phyloP scores from a whole-genome alignment of 2,888 invertebrate species.

The Chrysodeixis includens region DNA sequence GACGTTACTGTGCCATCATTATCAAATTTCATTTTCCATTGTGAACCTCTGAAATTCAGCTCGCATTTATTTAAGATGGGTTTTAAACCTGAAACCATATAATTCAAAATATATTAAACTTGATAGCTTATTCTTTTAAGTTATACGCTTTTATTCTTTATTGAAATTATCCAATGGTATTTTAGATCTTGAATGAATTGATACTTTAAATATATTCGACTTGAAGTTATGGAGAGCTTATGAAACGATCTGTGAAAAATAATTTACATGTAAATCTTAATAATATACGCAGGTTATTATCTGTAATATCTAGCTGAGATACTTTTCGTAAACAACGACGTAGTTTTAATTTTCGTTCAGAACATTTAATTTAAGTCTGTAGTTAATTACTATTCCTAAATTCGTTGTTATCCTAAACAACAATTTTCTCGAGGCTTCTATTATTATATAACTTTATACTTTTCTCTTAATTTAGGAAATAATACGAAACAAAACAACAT shows the following conservation, averaged over 20 bases:
- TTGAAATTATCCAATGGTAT: not conserved
- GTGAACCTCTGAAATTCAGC: constrained; percentile 34
- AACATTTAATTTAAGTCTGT: no score
- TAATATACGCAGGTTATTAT: no score
- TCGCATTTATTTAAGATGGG: constrained; percentile 33
- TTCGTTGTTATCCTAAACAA: no score
- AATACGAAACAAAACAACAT: constrained; percentile 3
- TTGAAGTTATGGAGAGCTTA: no score
- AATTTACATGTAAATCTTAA: no score
- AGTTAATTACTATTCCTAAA: no score
- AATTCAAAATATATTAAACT: not conserved
- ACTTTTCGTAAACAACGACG: no score
- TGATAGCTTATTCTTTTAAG: not conserved
- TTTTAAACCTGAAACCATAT: constrained; percentile 12
- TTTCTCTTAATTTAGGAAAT: constrained; percentile 26
- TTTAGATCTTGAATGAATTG: not conserved
- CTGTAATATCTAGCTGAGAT: no score
- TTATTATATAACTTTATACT: constrained; percentile 8
- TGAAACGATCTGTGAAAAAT: no score
- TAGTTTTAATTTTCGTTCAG: no score
- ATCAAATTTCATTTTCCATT: constrained; percentile 40
- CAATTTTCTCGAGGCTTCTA: no score
- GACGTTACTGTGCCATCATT: constrained; percentile 35
- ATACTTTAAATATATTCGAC: no score
- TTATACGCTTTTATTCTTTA: not conserved